Evolutionary conservation across 35 echinoderm and acorn worm genomes (phyloP), one percentile per base, ranked within the genome.

Genomic region (Heliocidaris tuberculata): DNA sequence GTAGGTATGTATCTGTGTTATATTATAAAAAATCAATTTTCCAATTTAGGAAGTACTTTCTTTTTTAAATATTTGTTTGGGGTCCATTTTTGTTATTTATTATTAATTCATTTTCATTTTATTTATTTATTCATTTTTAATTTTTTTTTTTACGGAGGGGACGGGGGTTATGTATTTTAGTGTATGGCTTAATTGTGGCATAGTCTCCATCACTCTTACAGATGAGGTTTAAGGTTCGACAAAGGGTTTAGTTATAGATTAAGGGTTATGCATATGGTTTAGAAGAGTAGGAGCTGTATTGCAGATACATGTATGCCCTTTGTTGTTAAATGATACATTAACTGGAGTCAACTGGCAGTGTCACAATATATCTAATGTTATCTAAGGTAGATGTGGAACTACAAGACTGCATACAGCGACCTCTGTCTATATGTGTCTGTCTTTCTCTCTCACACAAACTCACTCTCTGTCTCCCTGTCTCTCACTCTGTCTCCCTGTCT

Each of bases 1-100:
- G 94, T 96, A 16, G 96, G 96, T 96, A 93, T 35, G 48, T 56
- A 8, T 15, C 31, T 47, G 42, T 56, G 48, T 9, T 31, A 31
- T n/a, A 5, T 31, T 31, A 49, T 35, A 7, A 47, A 31, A 3
- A 10, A 9, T 31, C 6, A 92, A 8, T 48, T 92, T 31, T 30
- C 5, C 32, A 24, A 8, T 86, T 31, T 7, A 8, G 7, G 31
- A 29, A 10, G 24, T 86, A 86, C 31, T 86, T 86, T n/a, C 9
- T 30, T 30, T 30, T 24, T 30, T 30, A 15, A n/a, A n/a, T n/a
- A n/a, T n/a, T n/a, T n/a, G n/a, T n/a, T n/a, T n/a, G n/a, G n/a
- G n/a, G n/a, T n/a, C n/a, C 2, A 31, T 21, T 15, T 90, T 30
- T 31, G 31, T 2, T 15, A 21, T 2, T 90, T 21, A 90, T 21